Conservation (phyloP, 2,797 vertebrate genomes). For the Cyprinella venusta region DNA sequence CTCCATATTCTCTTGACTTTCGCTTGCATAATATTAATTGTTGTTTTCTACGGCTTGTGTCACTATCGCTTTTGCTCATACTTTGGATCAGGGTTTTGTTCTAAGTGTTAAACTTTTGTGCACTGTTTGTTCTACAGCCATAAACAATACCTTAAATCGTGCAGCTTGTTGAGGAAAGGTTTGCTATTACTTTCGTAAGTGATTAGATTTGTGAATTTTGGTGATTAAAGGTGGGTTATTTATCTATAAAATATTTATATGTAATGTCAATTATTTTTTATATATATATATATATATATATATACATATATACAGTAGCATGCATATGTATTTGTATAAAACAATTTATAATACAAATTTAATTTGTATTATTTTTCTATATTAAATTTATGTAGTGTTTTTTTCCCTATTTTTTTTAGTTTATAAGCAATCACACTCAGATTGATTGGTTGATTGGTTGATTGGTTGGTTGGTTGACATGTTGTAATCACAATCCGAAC, state of each 20-base stretch:
- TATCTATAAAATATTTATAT: no score
- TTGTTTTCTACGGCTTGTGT: not conserved
- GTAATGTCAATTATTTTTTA: no score
- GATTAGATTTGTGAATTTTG: no score
- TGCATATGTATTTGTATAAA: no score
- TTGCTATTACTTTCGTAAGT: no score
- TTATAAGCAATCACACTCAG: not conserved
- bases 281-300: no score
- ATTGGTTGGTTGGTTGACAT: not conserved
- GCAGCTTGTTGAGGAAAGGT: not conserved
- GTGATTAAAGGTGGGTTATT: no score
- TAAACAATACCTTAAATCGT: not conserved
- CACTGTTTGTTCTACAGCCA: not conserved
- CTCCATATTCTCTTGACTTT: not conserved
- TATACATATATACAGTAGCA: no score
- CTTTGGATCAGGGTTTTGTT: not conserved
- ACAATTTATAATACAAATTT: no score
- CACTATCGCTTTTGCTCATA: not conserved
- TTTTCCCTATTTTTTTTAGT: not conserved
- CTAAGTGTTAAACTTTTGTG: not conserved
- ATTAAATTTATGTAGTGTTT: not conserved
- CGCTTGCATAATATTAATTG: not conserved
- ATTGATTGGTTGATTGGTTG: not conserved
- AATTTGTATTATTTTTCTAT: not conserved
- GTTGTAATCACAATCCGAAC: not conserved